These are phyloP conservation scores for Gallirallus australis DNA, from an alignment of 2,797 vertebrate genomes.

Conservation along the genomic window DNA sequence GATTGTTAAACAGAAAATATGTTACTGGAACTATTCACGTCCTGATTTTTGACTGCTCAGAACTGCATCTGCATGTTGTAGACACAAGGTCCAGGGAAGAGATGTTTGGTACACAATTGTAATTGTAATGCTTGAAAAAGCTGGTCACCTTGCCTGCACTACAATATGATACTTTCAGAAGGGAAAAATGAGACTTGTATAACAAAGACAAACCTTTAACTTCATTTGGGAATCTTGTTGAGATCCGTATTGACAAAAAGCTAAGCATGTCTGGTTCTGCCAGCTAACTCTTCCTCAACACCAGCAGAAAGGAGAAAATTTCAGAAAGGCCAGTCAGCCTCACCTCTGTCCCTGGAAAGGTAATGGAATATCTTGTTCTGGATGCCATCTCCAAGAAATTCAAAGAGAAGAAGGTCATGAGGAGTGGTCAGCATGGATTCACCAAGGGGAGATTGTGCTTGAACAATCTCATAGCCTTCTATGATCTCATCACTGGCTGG, in stretches of 20 bases:
- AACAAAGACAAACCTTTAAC: neutral
- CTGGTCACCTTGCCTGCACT: neutral
- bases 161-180: neutral
- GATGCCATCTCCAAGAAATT: too few species aligned
- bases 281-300: neutral
- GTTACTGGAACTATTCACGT: neutral
- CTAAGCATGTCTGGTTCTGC: neutral
- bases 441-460: too few species aligned
- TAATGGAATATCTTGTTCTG: too few species aligned
- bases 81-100: neutral
- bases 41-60: neutral
- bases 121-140: neutral
- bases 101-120: neutral
- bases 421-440: too few species aligned
- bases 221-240: neutral
- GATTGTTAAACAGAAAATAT: neutral
- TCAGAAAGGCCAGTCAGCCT: neutral
- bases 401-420: too few species aligned
- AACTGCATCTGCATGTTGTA: neutral
- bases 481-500: too few species aligned
- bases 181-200: neutral
- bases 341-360: too few species aligned
- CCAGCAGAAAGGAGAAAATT: neutral
- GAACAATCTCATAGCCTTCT: too few species aligned
- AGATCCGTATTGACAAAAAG: neutral